A percentile compares a stretch with the other conserved stretches of the same genome.
Conservation (phyloP, 1,140 invertebrate species). For the Idris sp. region DNA sequence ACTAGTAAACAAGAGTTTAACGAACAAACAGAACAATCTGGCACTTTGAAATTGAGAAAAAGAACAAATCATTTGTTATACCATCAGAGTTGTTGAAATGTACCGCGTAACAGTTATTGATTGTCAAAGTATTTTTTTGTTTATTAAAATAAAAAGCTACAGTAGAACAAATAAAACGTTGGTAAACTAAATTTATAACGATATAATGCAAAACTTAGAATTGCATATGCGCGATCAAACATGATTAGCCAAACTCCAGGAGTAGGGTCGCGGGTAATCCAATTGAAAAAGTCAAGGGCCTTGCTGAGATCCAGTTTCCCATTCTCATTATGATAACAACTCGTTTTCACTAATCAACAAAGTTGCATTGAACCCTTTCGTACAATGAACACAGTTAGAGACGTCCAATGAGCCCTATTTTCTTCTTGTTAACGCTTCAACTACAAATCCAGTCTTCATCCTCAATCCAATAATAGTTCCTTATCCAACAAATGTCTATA, state of each 20-base stretch:
- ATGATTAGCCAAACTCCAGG: constrained; percentile 8
- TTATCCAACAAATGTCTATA: too few relatives aligned
- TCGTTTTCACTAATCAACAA: constrained; percentile 57
- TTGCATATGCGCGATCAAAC: constrained; percentile 3
- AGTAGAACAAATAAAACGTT: too few relatives aligned
- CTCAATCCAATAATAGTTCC: too few relatives aligned
- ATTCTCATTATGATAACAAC: constrained; percentile 59
- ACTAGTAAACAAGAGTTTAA: too few relatives aligned
- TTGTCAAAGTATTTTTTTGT: too few relatives aligned
- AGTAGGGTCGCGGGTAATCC: constrained; percentile 12
- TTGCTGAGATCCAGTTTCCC: constrained; percentile 10
- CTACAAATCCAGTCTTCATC: too few relatives aligned
- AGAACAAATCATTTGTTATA: too few relatives aligned
- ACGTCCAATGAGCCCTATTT: constrained; percentile 69
- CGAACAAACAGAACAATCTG: too few relatives aligned
- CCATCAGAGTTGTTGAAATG: too few relatives aligned
- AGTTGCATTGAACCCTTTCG: constrained; percentile 30
- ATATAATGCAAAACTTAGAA: background rate
- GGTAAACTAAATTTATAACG: background rate
- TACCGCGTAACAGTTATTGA: too few relatives aligned
- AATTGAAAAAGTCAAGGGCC: constrained; percentile 18
- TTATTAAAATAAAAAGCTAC: too few relatives aligned
- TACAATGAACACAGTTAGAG: constrained; percentile 67
- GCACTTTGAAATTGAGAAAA: too few relatives aligned
- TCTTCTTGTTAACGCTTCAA: constrained; percentile 54